Conservation (phyloP, 2,113 vertebrate genomes). For the Dasyprocta punctata region DNA sequence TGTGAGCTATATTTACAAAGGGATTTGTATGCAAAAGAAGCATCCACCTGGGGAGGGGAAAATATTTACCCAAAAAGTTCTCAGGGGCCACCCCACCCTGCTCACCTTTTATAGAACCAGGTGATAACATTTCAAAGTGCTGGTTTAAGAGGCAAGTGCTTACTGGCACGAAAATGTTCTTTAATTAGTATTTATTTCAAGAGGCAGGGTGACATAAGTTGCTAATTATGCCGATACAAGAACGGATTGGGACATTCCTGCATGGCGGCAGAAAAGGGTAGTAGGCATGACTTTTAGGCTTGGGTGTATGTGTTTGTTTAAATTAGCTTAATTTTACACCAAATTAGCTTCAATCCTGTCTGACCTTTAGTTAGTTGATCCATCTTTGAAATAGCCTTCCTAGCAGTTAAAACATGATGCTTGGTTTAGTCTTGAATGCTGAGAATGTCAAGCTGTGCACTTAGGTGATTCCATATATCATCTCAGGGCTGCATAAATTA, state of each 20-base stretch:
- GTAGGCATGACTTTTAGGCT: neutral
- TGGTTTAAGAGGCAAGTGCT: slow-evolving; percentile 38
- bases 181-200: slow-evolving; percentile 64
- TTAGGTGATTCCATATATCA: neutral
- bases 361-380: neutral
- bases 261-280: neutral
- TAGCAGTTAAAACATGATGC: neutral
- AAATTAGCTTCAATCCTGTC: slow-evolving; percentile 31
- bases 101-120: slow-evolving; percentile 56
- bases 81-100: neutral
- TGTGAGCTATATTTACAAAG: slow-evolving; percentile 50
- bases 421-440: neutral
- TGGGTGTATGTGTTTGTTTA: slow-evolving; percentile 6
- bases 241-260: slow-evolving; percentile 27
- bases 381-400: slow-evolving; percentile 31
- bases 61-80: slow-evolving; percentile 59
- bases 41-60: neutral
- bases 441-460: neutral
- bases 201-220: slow-evolving; percentile 54
- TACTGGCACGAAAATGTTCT: slow-evolving; percentile 39
- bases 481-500: neutral
- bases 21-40: slow-evolving; percentile 37
- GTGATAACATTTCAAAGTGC: slow-evolving; percentile 67
- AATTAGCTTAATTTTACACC: neutral
- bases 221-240: slow-evolving; percentile 38